Conservation (phyloP, 1,140 invertebrate genomes). For the Cydia pomonella region DNA sequence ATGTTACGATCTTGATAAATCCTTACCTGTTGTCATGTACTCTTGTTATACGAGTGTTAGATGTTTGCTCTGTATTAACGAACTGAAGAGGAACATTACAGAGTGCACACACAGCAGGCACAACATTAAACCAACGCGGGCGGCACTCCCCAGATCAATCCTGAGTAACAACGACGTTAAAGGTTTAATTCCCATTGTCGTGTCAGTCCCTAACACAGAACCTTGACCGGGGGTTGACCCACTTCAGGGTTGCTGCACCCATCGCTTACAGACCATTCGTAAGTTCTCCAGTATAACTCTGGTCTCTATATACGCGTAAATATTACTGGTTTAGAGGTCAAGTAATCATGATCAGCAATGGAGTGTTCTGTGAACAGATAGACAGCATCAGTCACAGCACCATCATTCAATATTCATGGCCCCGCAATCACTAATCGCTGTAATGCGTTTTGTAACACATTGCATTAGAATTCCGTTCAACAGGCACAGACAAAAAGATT, state of each 20-base stretch:
- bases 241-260: background rate
- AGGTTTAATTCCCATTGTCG: background rate
- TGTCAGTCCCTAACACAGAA: slow-evolving; percentile 5
- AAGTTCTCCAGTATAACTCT: background rate
- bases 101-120: background rate
- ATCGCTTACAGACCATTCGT: background rate
- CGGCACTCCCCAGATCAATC: background rate
- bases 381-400: background rate
- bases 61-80: background rate
- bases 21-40: too few relatives aligned
- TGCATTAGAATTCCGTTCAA: background rate
- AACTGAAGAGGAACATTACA: background rate
- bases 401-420: slow-evolving; percentile 29
- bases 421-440: slow-evolving; percentile 22
- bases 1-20: background rate
- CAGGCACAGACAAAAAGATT: background rate
- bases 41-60: background rate
- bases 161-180: background rate
- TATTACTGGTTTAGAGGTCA: background rate
- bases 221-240: slow-evolving; percentile 14
- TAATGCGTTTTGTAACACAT: slow-evolving; percentile 15
- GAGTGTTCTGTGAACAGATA: background rate
- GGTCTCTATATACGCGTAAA: background rate
- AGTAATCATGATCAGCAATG: background rate
- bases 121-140: background rate